Base-by-base conservation (phyloP, 2,888 invertebrate genomes). In the Dryadula phaetusa region DNA sequence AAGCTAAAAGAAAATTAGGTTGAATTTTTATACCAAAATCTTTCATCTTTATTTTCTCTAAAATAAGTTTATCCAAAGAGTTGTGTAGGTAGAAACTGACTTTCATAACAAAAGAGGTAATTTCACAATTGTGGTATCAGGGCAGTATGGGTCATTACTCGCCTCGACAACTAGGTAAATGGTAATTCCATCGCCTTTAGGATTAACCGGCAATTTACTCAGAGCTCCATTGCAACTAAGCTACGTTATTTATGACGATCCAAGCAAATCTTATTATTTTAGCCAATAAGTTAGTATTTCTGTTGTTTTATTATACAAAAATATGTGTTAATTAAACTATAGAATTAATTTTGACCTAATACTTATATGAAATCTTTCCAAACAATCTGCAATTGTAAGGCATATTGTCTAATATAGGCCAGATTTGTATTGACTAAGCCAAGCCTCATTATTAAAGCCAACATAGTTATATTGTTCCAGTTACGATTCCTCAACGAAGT, bases 161-260 rank as follows among this genome's bases (percentile, higher is more conserved):
- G 0, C 20, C 22, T 47, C 22, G 47, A 2, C 47, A 47, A 14
- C 25, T 47, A 47, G 47, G 14, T 25, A 46, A 12, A 14, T 22
- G 12, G 47, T 47, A 6, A 47, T 47, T 22, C 14, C 47, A 47
- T 22, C 12, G 22, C 47, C 22, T 47, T 46, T 14, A 14, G 25
- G 47, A 47, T 47, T 22, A 47, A 14, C 14, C 22, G 14, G 22
- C 47, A 47, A 47, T 47, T 47, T 47, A 22, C 47, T 14, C 22
- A 25, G 14, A 47, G 22, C 22, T 37, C 37, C 4, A 47, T 14
- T 47, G 6, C 47, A 47, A 12, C 12, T 22, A 47, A 22, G 47
- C 47, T 47, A 22, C 14, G 47, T 22, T 47, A 47, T 22, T 47
- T 47, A 22, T 6, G 22, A 14, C 6, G n/a, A 22, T 47, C n/a